These are phyloP conservation scores for Vidua macroura DNA, from an alignment of 2,113 vertebrate genomes.

Conservation along the genomic window DNA sequence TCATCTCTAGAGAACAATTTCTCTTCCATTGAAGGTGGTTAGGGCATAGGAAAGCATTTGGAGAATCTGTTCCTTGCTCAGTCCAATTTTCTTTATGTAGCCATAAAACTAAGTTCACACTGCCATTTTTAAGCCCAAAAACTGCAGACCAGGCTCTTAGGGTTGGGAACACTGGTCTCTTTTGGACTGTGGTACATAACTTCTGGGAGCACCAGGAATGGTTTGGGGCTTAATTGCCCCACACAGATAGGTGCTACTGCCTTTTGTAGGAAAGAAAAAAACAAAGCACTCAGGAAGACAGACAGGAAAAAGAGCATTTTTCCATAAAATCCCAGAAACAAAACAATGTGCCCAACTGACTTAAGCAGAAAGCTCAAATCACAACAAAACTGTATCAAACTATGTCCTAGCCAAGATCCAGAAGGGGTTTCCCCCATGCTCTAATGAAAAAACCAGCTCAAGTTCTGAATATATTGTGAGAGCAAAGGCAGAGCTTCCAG, in stretches of 20 bases:
- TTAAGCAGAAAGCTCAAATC: neutral
- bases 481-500: neutral
- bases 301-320: neutral
- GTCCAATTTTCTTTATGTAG: neutral
- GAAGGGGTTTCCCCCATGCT: accelerated
- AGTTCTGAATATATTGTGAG: neutral
- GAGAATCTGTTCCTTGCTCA: neutral
- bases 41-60: neutral
- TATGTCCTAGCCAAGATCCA: neutral
- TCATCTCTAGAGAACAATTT: neutral
- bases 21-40: neutral
- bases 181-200: accelerated
- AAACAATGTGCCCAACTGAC: neutral
- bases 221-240: neutral
- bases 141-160: neutral
- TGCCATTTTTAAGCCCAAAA: neutral
- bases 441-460: neutral
- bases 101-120: neutral
- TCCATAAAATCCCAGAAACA: neutral
- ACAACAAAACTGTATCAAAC: neutral
- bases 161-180: neutral
- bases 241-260: neutral
- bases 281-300: neutral
- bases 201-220: neutral
- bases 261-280: neutral